Evolutionary conservation across 2,888 invertebrate genomes (phyloP), one percentile per base, ranked within the genome.

Genomic region (Leptinotarsa tumamoca): DNA sequence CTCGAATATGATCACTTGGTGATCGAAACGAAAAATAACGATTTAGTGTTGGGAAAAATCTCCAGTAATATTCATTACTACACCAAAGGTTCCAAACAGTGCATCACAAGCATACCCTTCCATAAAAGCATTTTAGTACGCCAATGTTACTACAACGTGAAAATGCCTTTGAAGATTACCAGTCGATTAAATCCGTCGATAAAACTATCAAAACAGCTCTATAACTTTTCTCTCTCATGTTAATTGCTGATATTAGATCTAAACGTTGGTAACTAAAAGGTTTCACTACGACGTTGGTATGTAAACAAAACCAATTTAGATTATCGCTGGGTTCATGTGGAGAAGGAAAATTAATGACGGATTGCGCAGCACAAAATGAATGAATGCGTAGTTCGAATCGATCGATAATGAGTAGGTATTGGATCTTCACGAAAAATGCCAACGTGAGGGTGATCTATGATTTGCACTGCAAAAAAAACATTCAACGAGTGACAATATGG

Each of bases 271-370:
- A 66, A 68, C 54, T 71, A 58, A 73, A 76, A 78, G 71, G 71
- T 49, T 74, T 76, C 71, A 67, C 50, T 67, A 73, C 74, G 74
- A 75, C 74, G 72, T 75, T 75, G 73, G 71, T 77, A 69, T 76
- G 79, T 79, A 73, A 79, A 79, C 79, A 79, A 79, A 79, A 79
- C 77, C 75, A 77, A 79, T 79, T 79, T 77, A 79, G 79, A 79
- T 79, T 77, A 79, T 79, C 77, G 74, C 58, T 67, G 67, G 69
- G 58, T 72, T 74, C 79, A 77, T 77, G 79, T 75, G 74, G 77
- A 79, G 79, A 75, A 67, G 72, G 72, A 61, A 74, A 77, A 79
- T 79, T 79, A 77, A 75, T 77, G 79, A 72, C 69, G 68, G 63
- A 77, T 77, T 74, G 77, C 77, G 74, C 58, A 68, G 76, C 76